Conservation (phyloP, 2,113 vertebrate genomes). For the Brachyhypopomus occidentalis region DNA sequence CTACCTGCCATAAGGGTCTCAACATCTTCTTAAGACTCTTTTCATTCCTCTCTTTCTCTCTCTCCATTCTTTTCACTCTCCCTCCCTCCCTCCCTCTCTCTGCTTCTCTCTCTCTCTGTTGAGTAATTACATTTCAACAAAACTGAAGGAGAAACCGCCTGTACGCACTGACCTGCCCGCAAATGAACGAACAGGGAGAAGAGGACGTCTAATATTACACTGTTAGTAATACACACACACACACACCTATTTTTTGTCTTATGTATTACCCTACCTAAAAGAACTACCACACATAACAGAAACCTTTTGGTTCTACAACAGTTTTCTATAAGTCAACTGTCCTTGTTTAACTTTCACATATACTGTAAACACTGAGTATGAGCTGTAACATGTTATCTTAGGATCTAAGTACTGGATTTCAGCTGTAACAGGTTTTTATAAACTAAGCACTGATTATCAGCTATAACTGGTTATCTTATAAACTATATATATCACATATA, state of each 20-base stretch:
- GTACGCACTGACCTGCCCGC: neutral
- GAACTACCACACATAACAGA: no score
- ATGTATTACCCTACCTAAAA: neutral
- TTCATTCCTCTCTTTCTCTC: neutral
- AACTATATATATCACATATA: no score
- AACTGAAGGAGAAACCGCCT: neutral
- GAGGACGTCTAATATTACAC: neutral
- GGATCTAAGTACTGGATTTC: no score
- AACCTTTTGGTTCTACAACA: no score
- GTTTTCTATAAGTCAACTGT: no score
- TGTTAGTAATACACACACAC: neutral
- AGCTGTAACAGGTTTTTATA: no score
- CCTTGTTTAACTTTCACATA: no score
- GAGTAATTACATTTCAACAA: constrained; percentile 16
- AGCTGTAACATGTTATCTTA: no score
- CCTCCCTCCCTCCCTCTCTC: neutral
- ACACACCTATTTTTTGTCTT: neutral
- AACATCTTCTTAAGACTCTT: neutral
- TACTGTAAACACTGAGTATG: no score
- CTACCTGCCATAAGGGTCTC: neutral
- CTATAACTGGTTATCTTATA: no score
- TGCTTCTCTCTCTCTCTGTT: neutral
- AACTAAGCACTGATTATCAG: no score
- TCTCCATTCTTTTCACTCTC: neutral
- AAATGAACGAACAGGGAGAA: neutral